Percentiles rank a stretch among this genome's conserved stretches.
These are phyloP conservation scores for Tragelaphus scriptus DNA, from an alignment of 2,113 vertebrate species.

Conservation along the genomic window DNA sequence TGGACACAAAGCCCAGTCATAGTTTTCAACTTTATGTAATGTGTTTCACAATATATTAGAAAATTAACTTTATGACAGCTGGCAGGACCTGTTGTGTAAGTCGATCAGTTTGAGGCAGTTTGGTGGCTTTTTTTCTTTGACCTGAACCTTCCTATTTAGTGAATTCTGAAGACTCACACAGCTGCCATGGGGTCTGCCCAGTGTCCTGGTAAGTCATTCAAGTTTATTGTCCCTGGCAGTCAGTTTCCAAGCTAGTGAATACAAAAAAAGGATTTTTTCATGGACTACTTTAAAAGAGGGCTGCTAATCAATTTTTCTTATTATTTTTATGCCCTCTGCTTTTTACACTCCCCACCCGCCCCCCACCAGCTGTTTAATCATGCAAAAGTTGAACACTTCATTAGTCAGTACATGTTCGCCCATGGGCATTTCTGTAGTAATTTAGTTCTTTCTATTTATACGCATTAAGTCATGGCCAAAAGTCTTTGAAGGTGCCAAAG, in stretches of 20 bases:
- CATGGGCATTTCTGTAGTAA: slow-evolving; percentile 90
- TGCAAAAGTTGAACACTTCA: slow-evolving; percentile 95
- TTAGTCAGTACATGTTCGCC: slow-evolving; percentile 94
- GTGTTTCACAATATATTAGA: slow-evolving; percentile 65
- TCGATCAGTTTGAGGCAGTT: slow-evolving; percentile 28
- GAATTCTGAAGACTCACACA: slow-evolving; percentile 60
- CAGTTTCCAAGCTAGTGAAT: slow-evolving; percentile 61
- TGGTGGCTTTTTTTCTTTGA: slow-evolving; percentile 60
- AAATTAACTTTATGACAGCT: slow-evolving; percentile 71
- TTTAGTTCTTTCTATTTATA: slow-evolving; percentile 91
- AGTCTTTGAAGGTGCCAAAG: slow-evolving; percentile 83
- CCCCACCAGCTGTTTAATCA: slow-evolving; percentile 95
- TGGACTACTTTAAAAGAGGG: slow-evolving; percentile 87
- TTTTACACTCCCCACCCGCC: slow-evolving; percentile 89
- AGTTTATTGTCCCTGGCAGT: slow-evolving; percentile 56
- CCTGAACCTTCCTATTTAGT: slow-evolving; percentile 56
- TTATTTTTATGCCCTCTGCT: slow-evolving; percentile 95
- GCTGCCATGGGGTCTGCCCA: slow-evolving; percentile 38
- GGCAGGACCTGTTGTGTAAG: slow-evolving; percentile 70
- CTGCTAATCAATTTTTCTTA: slow-evolving; percentile 94
- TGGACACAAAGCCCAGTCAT: slow-evolving; percentile 63
- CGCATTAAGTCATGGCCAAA: slow-evolving; percentile 88
- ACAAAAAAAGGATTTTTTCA: slow-evolving; percentile 71
- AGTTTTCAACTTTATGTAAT: slow-evolving; percentile 65
- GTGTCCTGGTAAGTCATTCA: slow-evolving; percentile 67